phyloP scores from a whole-genome alignment of 1,140 invertebrate species.

The Delia radicum region DNA sequence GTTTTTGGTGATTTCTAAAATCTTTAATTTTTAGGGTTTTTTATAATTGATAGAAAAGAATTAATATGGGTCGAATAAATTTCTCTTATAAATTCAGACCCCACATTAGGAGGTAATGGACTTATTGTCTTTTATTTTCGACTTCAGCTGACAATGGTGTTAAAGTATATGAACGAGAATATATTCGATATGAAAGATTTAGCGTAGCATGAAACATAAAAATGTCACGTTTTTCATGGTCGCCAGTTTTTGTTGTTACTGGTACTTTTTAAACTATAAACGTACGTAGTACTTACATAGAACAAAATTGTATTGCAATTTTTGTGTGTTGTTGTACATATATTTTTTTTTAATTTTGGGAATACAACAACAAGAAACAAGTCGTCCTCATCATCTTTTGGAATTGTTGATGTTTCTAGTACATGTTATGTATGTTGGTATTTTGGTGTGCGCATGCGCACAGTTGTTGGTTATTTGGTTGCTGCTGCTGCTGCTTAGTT shows the following conservation, averaged over 20 bases:
- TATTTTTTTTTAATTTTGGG: neutral
- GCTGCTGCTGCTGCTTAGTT: neutral
- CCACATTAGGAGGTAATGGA: too few species aligned
- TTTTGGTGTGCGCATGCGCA: slow-evolving; percentile 12
- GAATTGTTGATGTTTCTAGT: neutral
- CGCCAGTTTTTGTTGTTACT: slow-evolving; percentile 33
- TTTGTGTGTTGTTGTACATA: neutral
- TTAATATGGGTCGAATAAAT: too few species aligned
- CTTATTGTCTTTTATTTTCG: too few species aligned
- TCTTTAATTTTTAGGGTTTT: too few species aligned
- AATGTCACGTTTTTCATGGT: slow-evolving; percentile 57
- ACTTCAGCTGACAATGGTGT: too few species aligned
- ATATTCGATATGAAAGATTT: slow-evolving; percentile 56
- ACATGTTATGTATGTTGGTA: slow-evolving; percentile 9
- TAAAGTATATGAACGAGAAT: too few species aligned
- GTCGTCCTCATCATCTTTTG: slow-evolving; percentile 18
- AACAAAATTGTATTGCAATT: neutral
- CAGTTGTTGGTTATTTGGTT: neutral
- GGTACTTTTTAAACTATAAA: neutral
- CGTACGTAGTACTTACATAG: neutral
- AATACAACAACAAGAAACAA: neutral
- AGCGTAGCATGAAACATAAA: slow-evolving; percentile 55
- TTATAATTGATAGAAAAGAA: too few species aligned
- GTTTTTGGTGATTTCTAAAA: too few species aligned
- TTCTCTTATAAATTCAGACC: too few species aligned